Conservation (phyloP, 2,888 invertebrate genomes). For the Rhodophaea formosa region DNA sequence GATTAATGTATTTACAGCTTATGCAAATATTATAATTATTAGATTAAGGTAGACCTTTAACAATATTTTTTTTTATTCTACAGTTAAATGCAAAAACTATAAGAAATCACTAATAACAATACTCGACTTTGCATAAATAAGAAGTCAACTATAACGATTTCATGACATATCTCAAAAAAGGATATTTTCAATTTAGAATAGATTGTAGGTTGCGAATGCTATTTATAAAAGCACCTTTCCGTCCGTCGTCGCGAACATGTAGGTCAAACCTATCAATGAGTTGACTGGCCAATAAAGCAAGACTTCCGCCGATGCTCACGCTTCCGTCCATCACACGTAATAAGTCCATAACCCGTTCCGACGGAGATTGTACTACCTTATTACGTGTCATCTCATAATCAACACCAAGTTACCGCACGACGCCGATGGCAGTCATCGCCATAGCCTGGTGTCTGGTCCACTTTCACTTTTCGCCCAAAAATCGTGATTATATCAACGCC, state of each 20-base stretch:
- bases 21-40: no score
- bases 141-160: no score
- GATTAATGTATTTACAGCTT: no score
- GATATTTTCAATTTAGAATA: no score
- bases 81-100: no score
- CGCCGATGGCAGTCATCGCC: conserved; percentile 33
- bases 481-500: conserved; percentile 21
- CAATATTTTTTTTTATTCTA: no score
- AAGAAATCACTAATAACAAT: no score
- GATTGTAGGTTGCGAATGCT: neutral
- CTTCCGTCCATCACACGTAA: conserved; percentile 31
- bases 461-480: conserved; percentile 30
- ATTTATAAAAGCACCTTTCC: neutral
- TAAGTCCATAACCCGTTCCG: conserved; percentile 45
- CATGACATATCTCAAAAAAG: no score
- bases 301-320: conserved; percentile 25
- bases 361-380: conserved; percentile 46
- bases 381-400: conserved; percentile 64
- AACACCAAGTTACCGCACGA: conserved; percentile 45
- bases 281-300: neutral
- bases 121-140: no score
- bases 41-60: no score
- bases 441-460: conserved; percentile 19
- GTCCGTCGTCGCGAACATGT: neutral
- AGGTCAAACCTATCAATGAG: conserved; percentile 14